phyloP scores from a whole-genome alignment of 2,113 vertebrate species.

The Todiramphus saurophagus region DNA sequence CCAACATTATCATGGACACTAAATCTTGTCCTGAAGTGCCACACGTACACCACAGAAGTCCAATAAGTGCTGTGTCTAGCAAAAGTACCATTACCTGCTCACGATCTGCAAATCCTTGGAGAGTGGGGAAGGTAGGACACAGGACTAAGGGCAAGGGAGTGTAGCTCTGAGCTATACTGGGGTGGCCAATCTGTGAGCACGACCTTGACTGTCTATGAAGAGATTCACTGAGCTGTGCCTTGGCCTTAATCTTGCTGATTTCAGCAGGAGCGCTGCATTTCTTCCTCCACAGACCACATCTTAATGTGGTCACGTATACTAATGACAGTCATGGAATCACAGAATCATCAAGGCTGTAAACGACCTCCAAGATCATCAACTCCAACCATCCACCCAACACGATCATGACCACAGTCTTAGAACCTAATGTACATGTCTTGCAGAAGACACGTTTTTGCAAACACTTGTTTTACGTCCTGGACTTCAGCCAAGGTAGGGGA shows the following conservation, averaged over 20 bases:
- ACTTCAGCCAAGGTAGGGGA: not conserved
- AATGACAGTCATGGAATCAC: not conserved
- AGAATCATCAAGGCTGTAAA: too few species aligned
- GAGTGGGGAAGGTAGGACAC: not conserved
- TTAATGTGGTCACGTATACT: rapidly evolving
- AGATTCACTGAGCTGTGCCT: not conserved
- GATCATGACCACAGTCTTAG: not conserved
- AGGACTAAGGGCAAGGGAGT: not conserved
- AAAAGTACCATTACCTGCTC: not conserved
- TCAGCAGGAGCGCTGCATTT: not conserved
- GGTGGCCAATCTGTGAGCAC: not conserved
- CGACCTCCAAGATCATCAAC: too few species aligned
- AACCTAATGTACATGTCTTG: not conserved
- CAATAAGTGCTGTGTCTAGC: not conserved
- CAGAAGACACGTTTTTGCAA: not conserved
- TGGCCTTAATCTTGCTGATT: not conserved
- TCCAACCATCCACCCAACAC: too few species aligned
- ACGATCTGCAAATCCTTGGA: not conserved
- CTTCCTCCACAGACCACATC: not conserved
- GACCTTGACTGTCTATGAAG: not conserved
- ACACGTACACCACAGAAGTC: not conserved
- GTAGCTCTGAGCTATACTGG: not conserved
- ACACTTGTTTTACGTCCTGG: not conserved
- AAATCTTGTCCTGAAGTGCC: too few species aligned
- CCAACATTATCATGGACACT: too few species aligned